phyloP scores from a whole-genome alignment of 2,888 invertebrate genomes.

The Drosophila pseudotakahashii region DNA sequence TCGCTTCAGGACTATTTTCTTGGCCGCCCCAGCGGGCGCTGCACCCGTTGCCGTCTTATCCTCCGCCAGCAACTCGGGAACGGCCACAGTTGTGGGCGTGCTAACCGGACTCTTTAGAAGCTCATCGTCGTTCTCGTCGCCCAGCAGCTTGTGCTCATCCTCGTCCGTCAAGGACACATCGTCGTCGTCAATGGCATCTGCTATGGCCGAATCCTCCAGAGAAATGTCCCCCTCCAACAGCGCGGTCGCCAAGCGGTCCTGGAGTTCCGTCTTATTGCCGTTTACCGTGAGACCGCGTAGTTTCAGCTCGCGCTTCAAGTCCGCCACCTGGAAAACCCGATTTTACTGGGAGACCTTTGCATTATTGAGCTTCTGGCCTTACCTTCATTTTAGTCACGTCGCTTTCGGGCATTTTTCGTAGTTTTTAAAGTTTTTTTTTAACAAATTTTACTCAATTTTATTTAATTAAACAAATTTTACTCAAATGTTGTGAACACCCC shows the following conservation, averaged over 20 bases:
- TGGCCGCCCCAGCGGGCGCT: constrained; percentile 51
- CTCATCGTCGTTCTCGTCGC: constrained; percentile 78
- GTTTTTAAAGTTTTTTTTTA: background rate
- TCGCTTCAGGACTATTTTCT: constrained; percentile 81
- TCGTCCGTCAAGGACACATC: constrained; percentile 85
- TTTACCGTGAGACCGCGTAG: constrained; percentile 89
- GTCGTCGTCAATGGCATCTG: constrained; percentile 84
- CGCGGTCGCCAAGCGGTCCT: constrained; percentile 89
- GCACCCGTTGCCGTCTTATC: constrained; percentile 8
- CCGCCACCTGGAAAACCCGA: constrained; percentile 88
- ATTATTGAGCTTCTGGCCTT: constrained; percentile 1
- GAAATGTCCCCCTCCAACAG: constrained; percentile 84
- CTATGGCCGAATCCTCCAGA: constrained; percentile 84
- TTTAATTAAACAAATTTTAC: constrained; percentile 11
- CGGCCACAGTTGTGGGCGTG: constrained; percentile 59
- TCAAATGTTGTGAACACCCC: constrained; percentile 10
- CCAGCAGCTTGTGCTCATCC: constrained; percentile 83
- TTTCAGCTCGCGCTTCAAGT: constrained; percentile 93
- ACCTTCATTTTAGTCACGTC: constrained; percentile 84
- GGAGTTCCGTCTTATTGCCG: constrained; percentile 93
- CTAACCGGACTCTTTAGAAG: constrained; percentile 80
- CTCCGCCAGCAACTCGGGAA: constrained; percentile 45
- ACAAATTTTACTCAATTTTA: constrained; percentile 14
- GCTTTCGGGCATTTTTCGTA: constrained; percentile 80
- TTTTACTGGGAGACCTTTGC: background rate